Evolutionary conservation across 2,888 invertebrate genomes (phyloP).

Genomic region (Cephus rjabovi): DNA sequence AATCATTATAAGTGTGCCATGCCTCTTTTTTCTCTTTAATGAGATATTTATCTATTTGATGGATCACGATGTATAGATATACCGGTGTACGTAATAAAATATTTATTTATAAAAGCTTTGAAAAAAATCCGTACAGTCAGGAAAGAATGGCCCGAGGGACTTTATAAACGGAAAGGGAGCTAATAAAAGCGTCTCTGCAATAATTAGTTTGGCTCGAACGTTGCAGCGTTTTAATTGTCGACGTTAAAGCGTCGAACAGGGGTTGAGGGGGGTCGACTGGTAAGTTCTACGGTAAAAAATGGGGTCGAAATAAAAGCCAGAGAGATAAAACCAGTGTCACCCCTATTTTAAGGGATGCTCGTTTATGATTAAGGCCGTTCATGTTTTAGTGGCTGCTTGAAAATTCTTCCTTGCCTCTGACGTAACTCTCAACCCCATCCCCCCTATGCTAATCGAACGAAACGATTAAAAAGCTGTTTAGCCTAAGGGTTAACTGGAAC

Average conservation of each 20-base stretch:
- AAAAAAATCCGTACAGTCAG: slow-evolving; percentile 13
- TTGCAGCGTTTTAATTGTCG: slow-evolving; percentile 53
- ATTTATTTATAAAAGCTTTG: neutral
- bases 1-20: neutral
- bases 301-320: slow-evolving; percentile 49
- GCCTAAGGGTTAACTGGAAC: neutral
- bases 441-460: neutral
- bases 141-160: neutral
- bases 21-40: neutral
- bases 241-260: slow-evolving; percentile 48
- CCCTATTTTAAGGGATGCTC: slow-evolving; percentile 52
- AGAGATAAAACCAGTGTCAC: slow-evolving; percentile 48
- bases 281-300: slow-evolving; percentile 19
- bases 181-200: slow-evolving; percentile 51
- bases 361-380: slow-evolving; percentile 53
- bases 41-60: neutral
- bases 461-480: neutral
- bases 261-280: slow-evolving; percentile 27
- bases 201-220: slow-evolving; percentile 53
- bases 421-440: neutral
- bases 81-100: slow-evolving; percentile 4
- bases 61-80: neutral
- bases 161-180: slow-evolving; percentile 8
- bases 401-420: slow-evolving; percentile 47
- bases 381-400: slow-evolving; percentile 47